Conservation (phyloP, 30 jellyfish, hydroid and myxozoan genomes). For the Aurelia aurita region DNA sequence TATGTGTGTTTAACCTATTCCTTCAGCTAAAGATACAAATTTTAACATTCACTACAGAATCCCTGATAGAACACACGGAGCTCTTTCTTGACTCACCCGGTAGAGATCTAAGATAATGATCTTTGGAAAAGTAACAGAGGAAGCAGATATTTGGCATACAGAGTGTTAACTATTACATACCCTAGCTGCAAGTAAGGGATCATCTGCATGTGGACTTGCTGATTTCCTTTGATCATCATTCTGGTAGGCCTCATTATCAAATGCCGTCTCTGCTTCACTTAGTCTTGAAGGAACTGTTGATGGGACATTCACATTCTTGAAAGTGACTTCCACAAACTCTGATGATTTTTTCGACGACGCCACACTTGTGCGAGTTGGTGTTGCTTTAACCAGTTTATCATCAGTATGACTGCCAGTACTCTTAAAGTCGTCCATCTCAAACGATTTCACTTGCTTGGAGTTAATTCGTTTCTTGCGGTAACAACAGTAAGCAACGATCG, state of each 20-base stretch:
- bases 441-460: conserved; percentile 9
- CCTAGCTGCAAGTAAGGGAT: conserved; percentile 7
- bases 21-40: no score
- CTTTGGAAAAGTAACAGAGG: no score
- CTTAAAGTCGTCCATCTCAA: background rate
- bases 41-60: no score
- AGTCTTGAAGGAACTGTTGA: no score
- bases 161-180: no score
- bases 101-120: no score
- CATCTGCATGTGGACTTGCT: background rate
- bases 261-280: conserved; percentile 26
- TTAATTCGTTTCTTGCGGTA: conserved; percentile 37
- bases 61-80: no score
- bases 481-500: conserved; percentile 38
- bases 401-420: no score
- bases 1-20: no score
- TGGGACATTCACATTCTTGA: conserved; percentile 6
- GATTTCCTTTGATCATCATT: background rate
- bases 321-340: conserved; percentile 50
- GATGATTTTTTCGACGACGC: background rate
- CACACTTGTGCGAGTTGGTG: background rate
- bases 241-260: conserved; percentile 51
- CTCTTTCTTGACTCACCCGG: no score
- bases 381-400: no score
- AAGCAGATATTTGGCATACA: no score